A percentile compares a stretch with the other conserved stretches of the same genome.
Evolutionary conservation across 2,797 vertebrate species (phyloP).

Genomic region (Synanceia verrucosa): DNA sequence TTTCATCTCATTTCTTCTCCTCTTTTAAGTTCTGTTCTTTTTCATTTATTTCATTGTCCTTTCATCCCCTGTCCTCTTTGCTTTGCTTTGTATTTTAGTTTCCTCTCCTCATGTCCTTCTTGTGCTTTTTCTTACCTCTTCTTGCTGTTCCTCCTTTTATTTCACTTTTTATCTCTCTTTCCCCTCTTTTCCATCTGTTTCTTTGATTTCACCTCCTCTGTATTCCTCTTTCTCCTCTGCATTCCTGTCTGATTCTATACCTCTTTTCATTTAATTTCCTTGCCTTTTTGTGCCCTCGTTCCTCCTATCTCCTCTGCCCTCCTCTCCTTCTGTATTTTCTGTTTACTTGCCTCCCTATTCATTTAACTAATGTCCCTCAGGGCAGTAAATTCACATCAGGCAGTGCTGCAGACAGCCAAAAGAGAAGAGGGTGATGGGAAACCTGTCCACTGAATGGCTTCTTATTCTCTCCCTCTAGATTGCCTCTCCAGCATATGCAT

Average conservation of each 20-base stretch:
- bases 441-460: slow-evolving; percentile 57
- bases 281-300: not conserved
- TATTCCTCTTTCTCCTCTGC: not conserved
- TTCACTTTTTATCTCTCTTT: too few relatives aligned
- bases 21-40: not conserved
- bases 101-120: not conserved
- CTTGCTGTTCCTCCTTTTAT: too few relatives aligned
- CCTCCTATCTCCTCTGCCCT: not conserved
- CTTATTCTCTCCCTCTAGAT: slow-evolving; percentile 52
- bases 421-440: slow-evolving; percentile 61
- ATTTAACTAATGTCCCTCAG: slow-evolving; percentile 67
- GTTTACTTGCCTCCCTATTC: slow-evolving; percentile 60
- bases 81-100: not conserved
- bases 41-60: slow-evolving; percentile 6
- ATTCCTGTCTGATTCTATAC: too few relatives aligned
- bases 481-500: slow-evolving; percentile 49
- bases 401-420: slow-evolving; percentile 59
- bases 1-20: not conserved
- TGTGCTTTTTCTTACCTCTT: not conserved
- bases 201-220: not conserved
- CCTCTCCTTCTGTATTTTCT: slow-evolving; percentile 42
- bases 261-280: not conserved
- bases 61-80: not conserved
- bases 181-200: too few relatives aligned
- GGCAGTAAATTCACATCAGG: slow-evolving; percentile 66